Base-by-base conservation (phyloP, 1,140 invertebrate genomes). In the Halotydeus destructor region DNA sequence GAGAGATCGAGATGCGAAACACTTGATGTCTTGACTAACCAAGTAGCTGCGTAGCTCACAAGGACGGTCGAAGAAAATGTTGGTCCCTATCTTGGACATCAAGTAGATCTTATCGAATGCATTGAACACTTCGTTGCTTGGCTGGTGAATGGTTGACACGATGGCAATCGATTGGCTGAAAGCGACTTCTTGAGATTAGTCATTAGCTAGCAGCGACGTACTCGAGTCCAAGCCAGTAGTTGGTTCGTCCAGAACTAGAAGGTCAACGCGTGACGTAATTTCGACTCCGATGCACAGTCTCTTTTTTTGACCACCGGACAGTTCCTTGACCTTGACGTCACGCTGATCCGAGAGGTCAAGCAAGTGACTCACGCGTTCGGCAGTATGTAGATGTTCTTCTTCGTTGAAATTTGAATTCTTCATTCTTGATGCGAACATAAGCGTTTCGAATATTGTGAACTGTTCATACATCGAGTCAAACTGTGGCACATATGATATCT, bases 291-390 rank as follows among this genome's bases (percentile, higher is more conserved):
- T 88, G 2, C 84, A 85, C 30, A 94, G 61, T 39, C 88, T 68
- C 59, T 93, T 94, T 41, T 79, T 68, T 62, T 94, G 85, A 0
- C 88, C 88, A 6, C 86, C 86, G 16, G 83, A 89, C n/a, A n/a
- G n/a, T n/a, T n/a, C n/a, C n/a, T n/a, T n/a, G n/a, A n/a, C n/a
- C n/a, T n/a, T n/a, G n/a, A n/a, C n/a, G n/a, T n/a, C n/a, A n/a
- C n/a, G n/a, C n/a, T n/a, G n/a, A n/a, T n/a, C n/a, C n/a, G n/a
- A n/a, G n/a, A n/a, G n/a, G n/a, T n/a, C n/a, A n/a, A n/a, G n/a
- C n/a, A n/a, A n/a, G n/a, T n/a, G n/a, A n/a, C n/a, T n/a, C n/a
- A n/a, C n/a, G n/a, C n/a, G n/a, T n/a, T n/a, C n/a, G n/a, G n/a
- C n/a, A n/a, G n/a, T n/a, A 8, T 39, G 31, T 43, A 36, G 41